Evolutionary conservation across 2,888 invertebrate species (phyloP).

Genomic region (Pinctada fucata): DNA sequence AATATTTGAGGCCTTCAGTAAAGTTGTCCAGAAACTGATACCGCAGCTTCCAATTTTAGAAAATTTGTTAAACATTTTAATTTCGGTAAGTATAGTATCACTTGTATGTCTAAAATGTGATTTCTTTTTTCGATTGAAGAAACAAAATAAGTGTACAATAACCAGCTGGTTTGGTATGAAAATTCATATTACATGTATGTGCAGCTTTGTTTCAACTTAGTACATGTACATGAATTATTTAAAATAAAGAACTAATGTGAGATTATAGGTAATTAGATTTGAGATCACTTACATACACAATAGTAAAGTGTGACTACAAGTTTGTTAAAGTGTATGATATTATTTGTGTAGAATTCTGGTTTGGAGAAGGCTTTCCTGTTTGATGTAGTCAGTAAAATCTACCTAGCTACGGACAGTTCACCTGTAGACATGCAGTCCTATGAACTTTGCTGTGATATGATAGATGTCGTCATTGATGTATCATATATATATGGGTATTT

Average conservation of each 20-base stretch:
- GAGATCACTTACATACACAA: too few relatives aligned
- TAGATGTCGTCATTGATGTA: slow-evolving; percentile 99
- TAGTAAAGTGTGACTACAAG: too few relatives aligned
- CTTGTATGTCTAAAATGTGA: too few relatives aligned
- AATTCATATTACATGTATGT: too few relatives aligned
- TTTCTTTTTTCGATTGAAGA: too few relatives aligned
- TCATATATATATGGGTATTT: slow-evolving; percentile 96
- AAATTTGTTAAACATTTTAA: slow-evolving; percentile 97
- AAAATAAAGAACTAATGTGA: too few relatives aligned
- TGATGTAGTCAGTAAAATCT: slow-evolving; percentile 96
- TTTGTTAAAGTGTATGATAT: too few relatives aligned
- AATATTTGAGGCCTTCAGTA: slow-evolving; percentile 99
- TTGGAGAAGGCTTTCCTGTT: slow-evolving; percentile 99
- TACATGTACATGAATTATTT: too few relatives aligned
- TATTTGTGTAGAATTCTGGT: slow-evolving; percentile 89
- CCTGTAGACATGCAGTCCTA: slow-evolving; percentile 99
- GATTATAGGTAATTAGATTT: too few relatives aligned
- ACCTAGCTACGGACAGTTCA: slow-evolving; percentile 99
- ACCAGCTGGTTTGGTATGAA: too few relatives aligned
- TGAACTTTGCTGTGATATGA: slow-evolving; percentile 99
- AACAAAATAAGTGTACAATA: too few relatives aligned
- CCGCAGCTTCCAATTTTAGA: slow-evolving; percentile 97
- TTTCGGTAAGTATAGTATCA: slow-evolving; percentile 85
- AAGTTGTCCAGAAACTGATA: slow-evolving; percentile 99
- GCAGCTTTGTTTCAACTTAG: too few relatives aligned